Evolutionary conservation across 2,113 vertebrate species (phyloP).

Genomic region (Pardalotus punctatus): DNA sequence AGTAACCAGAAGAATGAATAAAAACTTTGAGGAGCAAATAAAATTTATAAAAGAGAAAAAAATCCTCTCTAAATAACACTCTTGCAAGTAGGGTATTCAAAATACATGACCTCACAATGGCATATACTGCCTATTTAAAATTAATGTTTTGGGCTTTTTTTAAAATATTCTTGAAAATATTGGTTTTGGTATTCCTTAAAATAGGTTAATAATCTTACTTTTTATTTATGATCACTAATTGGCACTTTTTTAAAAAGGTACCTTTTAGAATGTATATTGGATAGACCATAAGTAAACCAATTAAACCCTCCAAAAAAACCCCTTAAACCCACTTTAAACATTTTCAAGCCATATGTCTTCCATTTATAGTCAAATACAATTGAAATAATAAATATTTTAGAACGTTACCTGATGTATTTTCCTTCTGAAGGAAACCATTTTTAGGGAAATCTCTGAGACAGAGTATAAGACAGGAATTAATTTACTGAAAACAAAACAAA

Average conservation of each 20-base stretch:
- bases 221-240: not conserved
- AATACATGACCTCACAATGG: not conserved
- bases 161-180: not conserved
- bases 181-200: not conserved
- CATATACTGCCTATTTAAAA: not conserved
- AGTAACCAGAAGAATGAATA: not conserved
- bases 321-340: not conserved
- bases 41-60: not conserved
- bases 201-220: not conserved
- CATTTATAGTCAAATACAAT: not conserved
- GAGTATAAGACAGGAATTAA: not conserved
- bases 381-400: not conserved
- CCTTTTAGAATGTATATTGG: not conserved
- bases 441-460: not conserved
- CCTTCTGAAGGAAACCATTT: not conserved
- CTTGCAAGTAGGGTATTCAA: not conserved
- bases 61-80: not conserved
- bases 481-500: constrained; percentile 36
- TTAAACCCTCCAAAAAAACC: not conserved
- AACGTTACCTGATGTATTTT: not conserved
- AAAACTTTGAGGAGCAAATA: not conserved
- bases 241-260: not conserved
- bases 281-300: not conserved
- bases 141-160: not conserved
- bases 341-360: not conserved